Conservation (phyloP, 2,113 vertebrate genomes). For the Pseudois nayaur region DNA sequence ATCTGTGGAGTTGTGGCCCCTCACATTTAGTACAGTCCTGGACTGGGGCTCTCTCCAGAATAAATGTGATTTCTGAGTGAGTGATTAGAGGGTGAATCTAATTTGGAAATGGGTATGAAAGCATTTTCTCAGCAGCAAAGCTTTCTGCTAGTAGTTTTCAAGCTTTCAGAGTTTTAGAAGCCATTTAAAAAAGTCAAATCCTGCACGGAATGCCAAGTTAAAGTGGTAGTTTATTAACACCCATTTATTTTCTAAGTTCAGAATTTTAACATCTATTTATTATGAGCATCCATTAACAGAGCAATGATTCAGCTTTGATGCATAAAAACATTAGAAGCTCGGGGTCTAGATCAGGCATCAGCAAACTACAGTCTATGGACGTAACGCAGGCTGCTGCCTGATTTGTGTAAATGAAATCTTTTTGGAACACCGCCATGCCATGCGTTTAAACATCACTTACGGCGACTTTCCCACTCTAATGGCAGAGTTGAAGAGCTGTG, state of each 20-base stretch:
- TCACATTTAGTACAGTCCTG: not conserved
- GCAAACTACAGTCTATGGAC: not conserved
- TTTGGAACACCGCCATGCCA: not conserved
- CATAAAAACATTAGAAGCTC: not conserved
- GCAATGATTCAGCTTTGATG: not conserved
- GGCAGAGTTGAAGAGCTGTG: not conserved
- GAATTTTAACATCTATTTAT: not conserved
- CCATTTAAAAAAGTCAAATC: slow-evolving; percentile 6
- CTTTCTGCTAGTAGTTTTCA: not conserved
- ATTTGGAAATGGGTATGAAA: not conserved
- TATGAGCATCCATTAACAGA: not conserved
- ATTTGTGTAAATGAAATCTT: not conserved
- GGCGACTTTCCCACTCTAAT: not conserved
- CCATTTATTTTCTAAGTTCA: not conserved
- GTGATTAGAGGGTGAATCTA: not conserved
- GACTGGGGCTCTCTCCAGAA: not conserved
- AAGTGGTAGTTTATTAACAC: not conserved
- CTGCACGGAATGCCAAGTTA: not conserved
- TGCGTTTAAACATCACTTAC: not conserved
- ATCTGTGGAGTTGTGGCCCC: not conserved
- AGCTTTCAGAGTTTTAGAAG: slow-evolving; percentile 7
- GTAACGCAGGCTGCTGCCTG: not conserved
- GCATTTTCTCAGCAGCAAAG: slow-evolving; percentile 7
- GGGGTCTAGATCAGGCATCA: not conserved
- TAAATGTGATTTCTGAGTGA: not conserved